Evolutionary conservation across 2,113 vertebrate species (phyloP).

Genomic region (Leptobrachium ailaonicum): DNA sequence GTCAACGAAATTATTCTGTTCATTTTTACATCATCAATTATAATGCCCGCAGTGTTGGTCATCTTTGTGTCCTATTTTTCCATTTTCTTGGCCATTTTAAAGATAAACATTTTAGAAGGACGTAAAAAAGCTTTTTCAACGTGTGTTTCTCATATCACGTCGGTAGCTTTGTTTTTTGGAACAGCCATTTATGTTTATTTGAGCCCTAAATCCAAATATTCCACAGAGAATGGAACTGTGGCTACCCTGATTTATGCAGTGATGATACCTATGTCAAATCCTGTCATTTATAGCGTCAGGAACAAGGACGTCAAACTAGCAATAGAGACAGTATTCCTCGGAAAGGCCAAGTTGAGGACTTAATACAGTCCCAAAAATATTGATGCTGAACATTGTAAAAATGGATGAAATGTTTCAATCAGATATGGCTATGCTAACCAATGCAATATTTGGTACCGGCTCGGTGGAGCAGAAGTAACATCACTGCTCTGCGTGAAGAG

Average conservation of each 20-base stretch:
- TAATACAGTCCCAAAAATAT: no score
- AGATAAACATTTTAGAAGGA: conserved; percentile 29
- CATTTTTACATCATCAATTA: conserved; percentile 43
- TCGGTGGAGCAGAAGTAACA: no score
- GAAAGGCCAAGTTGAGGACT: no score
- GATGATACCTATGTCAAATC: conserved; percentile 52
- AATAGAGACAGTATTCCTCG: background rate
- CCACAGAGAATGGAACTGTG: conserved; percentile 53
- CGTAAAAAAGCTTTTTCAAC: conserved; percentile 56
- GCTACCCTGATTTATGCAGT: conserved; percentile 59
- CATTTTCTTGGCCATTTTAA: conserved; percentile 50
- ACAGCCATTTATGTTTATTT: conserved; percentile 54
- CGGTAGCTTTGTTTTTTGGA: conserved; percentile 50
- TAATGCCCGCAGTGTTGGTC: conserved; percentile 23
- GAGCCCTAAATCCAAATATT: conserved; percentile 44
- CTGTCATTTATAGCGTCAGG: conserved; percentile 52
- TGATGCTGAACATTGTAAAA: no score
- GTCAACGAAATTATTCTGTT: conserved; percentile 54
- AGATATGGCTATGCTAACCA: no score
- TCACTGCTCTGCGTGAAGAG: no score
- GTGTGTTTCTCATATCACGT: conserved; percentile 45
- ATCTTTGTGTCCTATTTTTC: conserved; percentile 55
- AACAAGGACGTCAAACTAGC: conserved; percentile 54
- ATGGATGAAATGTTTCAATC: no score
- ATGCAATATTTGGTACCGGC: no score